Evolutionary conservation across 1,140 invertebrate species (phyloP), one percentile per base, ranked within the genome.

Genomic region (Chlorops oryzae): DNA sequence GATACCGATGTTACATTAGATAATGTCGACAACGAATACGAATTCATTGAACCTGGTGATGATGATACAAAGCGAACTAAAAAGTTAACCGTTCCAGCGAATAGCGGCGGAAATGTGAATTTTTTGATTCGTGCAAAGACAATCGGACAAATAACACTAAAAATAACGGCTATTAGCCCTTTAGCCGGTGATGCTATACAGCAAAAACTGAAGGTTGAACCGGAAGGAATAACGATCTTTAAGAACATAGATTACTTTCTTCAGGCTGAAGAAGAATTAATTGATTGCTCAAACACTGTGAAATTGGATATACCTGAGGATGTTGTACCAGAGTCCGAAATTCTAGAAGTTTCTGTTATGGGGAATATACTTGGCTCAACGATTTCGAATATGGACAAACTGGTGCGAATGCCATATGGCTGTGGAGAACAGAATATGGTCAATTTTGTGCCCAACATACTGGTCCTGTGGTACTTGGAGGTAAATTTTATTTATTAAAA

Each of bases 381-480:
- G 35, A 80, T 91, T 9, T 80, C 80, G 23, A 87, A 90, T 67
- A 67, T 90, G 20, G 83, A 85, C 23, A 79, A 81, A 47, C 73
- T 96, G 12, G 78, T 96, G 7, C 77, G 78, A 61, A 81, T 94
- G 78, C 92, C 93, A 5, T 88, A 82, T 58, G 92, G 90, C 3
- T 96, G 93, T 72, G 92, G 92, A 15, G 92, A 96, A 76, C 93
- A 96, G 70, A 96, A 95, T 62, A 92, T 96, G 86, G 73, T 93
- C 3, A 88, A 90, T 59, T 85, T 95, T 61, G 89, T 95, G 17
- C 90, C 92, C 5, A 92, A 92, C 69, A 87, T 94, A 62, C 85
- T 92, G 22, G 79, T 93, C 24, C 68, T 90, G n/a, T 80, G 91
- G 55, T 96, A 96, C 70, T 59, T 77, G n/a, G 61, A 61, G 49